Evolutionary conservation across 1,140 invertebrate genomes (phyloP).

Genomic region (Procambarus clarkii): DNA sequence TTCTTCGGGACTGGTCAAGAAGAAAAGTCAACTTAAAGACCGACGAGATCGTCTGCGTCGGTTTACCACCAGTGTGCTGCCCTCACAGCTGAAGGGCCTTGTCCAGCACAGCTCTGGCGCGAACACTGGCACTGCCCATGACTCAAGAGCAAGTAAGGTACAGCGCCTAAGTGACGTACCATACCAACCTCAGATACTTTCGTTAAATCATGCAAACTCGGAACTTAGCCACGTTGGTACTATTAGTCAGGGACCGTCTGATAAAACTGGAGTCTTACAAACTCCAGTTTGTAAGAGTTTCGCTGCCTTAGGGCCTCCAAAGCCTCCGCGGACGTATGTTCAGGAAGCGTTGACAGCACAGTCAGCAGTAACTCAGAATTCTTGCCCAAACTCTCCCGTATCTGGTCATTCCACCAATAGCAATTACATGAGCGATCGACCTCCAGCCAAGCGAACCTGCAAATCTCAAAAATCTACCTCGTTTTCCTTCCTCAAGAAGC

Average conservation of each 20-base stretch:
- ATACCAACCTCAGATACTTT: background rate
- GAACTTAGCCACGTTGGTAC: background rate
- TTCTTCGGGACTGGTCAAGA: background rate
- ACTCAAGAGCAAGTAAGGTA: background rate
- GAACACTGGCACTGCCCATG: background rate
- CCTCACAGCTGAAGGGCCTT: conserved; percentile 28
- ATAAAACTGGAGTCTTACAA: background rate
- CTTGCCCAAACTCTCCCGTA: background rate
- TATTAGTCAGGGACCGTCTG: background rate
- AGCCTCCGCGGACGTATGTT: conserved; percentile 2
- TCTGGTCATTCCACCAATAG: background rate
- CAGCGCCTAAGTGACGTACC: background rate
- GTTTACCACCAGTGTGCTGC: conserved; percentile 51
- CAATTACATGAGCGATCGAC: background rate
- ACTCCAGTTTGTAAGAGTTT: too few relatives aligned
- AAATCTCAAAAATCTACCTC: background rate
- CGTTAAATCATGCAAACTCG: background rate
- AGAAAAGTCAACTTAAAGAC: background rate
- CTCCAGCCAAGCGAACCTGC: background rate
- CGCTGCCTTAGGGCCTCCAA: background rate
- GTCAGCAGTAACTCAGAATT: background rate
- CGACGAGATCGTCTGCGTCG: conserved; percentile 18
- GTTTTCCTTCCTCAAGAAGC: conserved; percentile 11
- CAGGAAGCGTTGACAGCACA: background rate
- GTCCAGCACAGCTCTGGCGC: background rate